phyloP scores from a whole-genome alignment of 2,797 vertebrate species.

The Danio aesculapii region DNA sequence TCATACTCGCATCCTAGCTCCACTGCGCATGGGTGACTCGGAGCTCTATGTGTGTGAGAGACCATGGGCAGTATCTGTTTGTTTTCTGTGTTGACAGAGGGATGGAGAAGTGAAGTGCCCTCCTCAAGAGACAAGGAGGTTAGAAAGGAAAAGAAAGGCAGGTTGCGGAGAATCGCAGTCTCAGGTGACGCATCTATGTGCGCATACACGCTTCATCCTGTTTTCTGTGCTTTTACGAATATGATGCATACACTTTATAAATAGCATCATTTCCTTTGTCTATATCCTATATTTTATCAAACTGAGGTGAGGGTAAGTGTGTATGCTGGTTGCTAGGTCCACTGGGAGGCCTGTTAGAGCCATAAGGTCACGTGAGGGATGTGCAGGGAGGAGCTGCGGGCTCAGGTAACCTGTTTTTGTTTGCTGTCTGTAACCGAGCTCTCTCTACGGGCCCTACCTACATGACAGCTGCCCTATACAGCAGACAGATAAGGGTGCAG shows the following conservation, averaged over 20 bases:
- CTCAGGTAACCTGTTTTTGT: slow-evolving; percentile 81
- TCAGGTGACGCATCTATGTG: slow-evolving; percentile 66
- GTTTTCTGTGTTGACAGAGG: slow-evolving; percentile 70
- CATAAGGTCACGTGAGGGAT: slow-evolving; percentile 68
- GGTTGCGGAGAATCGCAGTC: slow-evolving; percentile 60
- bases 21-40: slow-evolving; percentile 16
- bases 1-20: neutral
- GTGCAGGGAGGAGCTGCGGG: slow-evolving; percentile 67
- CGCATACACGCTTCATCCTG: neutral
- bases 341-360: slow-evolving; percentile 46
- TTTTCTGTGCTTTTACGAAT: neutral
- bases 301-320: neutral
- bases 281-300: neutral
- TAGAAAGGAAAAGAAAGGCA: slow-evolving; percentile 31
- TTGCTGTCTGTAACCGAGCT: slow-evolving; percentile 74
- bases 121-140: slow-evolving; percentile 34
- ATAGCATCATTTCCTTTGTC: neutral
- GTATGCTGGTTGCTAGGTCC: slow-evolving; percentile 30
- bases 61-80: slow-evolving; percentile 60
- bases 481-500: slow-evolving; percentile 55
- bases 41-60: slow-evolving; percentile 33
- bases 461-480: slow-evolving; percentile 69
- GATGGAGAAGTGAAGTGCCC: slow-evolving; percentile 54
- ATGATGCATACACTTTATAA: neutral
- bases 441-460: slow-evolving; percentile 58